Base-by-base conservation (phyloP, 1,140 invertebrate species). In the Pomacea maculata region DNA sequence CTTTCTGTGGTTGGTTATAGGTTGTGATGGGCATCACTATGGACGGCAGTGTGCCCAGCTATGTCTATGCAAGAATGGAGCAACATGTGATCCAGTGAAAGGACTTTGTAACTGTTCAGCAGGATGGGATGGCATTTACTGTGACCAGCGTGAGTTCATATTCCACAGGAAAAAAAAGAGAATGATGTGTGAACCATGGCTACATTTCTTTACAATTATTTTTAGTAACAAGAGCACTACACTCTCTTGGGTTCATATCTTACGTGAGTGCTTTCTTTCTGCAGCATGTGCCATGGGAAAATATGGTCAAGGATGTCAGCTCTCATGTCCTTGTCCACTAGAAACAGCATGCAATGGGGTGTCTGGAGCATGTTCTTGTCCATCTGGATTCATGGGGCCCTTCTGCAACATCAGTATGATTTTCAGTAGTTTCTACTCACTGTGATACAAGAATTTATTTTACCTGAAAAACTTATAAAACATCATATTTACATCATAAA, bases 51-150 rank as follows among this genome's bases (percentile, higher is more conserved):
- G 97, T 90, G 93, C 92, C 65, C 92, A 94, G 83, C 92, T 93
- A 55, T 98, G 97, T 91, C 92, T 94, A 73, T 98, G 97, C 90
- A 92, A 94, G 85, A 88, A 87, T 85, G 89, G 87, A n/a, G 91
- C 86, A 14, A 94, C 95, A 79, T 97, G 96, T 91, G 95, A 97
- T 92, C 95, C 95, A 55, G 92, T 95, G 57, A 70, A 95, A 87
- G 96, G 97, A 80, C 93, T 93, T 79, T 99, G 97, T 90, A 94
- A 94, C 61, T 99, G 98, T 93, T 93, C 94, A 9, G 93, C 96
- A 68, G 97, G 97, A 14, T 98, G 85, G 84, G 79, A 82, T 61
- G 89, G 88, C 0, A 81, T 85, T 6, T 85, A 85, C 63, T 92
- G 92, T 83, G 85, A 89, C 83, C 65, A 88, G 83, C 92, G 91